These are phyloP conservation scores for Danaus melanippus DNA, from an alignment of 1,140 invertebrate species.

Conservation along the genomic window DNA sequence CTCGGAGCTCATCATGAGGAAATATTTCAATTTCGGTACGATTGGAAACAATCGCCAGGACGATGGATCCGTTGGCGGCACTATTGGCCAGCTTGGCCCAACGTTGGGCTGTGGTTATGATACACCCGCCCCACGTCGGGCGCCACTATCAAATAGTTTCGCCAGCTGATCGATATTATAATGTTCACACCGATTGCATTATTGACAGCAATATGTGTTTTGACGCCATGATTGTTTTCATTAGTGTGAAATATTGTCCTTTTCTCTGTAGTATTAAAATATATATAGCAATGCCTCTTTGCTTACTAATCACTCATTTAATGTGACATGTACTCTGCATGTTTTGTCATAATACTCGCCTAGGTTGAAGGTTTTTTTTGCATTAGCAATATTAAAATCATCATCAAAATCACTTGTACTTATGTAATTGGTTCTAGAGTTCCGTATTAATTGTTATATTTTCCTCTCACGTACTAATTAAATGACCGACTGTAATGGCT, in stretches of 20 bases:
- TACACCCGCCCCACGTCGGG: not conserved
- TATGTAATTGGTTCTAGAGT: slow-evolving; percentile 3
- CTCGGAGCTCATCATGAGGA: slow-evolving; percentile 72
- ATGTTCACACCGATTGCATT: not conserved
- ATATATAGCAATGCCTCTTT: slow-evolving; percentile 14
- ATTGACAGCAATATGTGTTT: slow-evolving; percentile 1
- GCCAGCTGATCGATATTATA: slow-evolving; percentile 4
- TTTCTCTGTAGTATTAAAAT: slow-evolving; percentile 10
- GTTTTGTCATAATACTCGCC: slow-evolving; percentile 27
- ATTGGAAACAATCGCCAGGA: slow-evolving; percentile 12
- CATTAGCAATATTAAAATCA: slow-evolving; percentile 27
- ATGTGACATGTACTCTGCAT: slow-evolving; percentile 21
- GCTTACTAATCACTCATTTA: slow-evolving; percentile 22
- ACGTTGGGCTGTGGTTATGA: too few relatives aligned
- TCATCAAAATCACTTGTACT: slow-evolving; percentile 6
- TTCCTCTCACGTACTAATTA: slow-evolving; percentile 12
- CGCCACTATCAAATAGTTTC: slow-evolving; percentile 14
- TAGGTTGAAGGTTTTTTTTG: slow-evolving; percentile 36
- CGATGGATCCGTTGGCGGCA: slow-evolving; percentile 10
- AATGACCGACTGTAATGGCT: slow-evolving; percentile 51
- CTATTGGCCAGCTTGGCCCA: not conserved
- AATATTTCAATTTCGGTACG: slow-evolving; percentile 73
- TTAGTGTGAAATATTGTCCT: slow-evolving; percentile 11
- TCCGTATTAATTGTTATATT: not conserved
- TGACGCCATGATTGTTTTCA: slow-evolving; percentile 23